These are phyloP conservation scores for Onychostoma macrolepis DNA, from an alignment of 2,113 vertebrate species.

Conservation along the genomic window DNA sequence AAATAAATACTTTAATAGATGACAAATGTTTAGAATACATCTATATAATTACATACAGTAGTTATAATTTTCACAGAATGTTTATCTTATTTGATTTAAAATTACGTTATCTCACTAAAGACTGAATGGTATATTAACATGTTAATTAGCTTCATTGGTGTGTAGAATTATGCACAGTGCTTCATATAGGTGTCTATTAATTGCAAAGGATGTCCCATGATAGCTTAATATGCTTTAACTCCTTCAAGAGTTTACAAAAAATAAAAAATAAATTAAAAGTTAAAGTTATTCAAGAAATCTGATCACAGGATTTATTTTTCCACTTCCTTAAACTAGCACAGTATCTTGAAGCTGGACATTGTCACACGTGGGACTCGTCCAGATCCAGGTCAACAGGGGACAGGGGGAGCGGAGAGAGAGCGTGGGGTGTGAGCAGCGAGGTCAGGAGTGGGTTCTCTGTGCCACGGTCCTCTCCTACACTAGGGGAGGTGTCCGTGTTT, in stretches of 20 bases:
- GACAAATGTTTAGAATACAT: constrained; percentile 20
- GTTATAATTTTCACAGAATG: constrained; percentile 21
- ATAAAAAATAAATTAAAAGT: neutral
- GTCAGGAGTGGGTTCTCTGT: constrained; percentile 91
- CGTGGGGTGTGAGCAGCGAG: constrained; percentile 58
- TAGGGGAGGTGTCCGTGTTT: constrained; percentile 80
- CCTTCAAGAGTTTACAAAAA: neutral
- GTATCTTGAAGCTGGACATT: neutral
- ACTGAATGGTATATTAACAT: neutral
- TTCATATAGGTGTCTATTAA: neutral
- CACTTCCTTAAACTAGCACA: neutral
- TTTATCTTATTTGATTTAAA: neutral
- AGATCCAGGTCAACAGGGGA: constrained; percentile 84
- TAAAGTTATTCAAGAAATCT: neutral
- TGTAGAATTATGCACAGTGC: neutral
- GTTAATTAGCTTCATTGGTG: neutral
- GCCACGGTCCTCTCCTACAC: constrained; percentile 86
- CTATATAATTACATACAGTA: constrained; percentile 6
- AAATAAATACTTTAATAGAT: constrained; percentile 35
- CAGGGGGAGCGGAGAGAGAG: constrained; percentile 64
- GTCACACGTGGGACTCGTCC: constrained; percentile 92
- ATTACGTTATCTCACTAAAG: neutral
- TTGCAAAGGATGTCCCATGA: neutral
- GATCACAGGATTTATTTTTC: neutral
- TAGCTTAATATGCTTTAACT: neutral